A percentile compares a stretch with the other conserved stretches of the same genome.
Conservation (phyloP, 2,113 vertebrate genomes). For the Bombycilla garrulus region DNA sequence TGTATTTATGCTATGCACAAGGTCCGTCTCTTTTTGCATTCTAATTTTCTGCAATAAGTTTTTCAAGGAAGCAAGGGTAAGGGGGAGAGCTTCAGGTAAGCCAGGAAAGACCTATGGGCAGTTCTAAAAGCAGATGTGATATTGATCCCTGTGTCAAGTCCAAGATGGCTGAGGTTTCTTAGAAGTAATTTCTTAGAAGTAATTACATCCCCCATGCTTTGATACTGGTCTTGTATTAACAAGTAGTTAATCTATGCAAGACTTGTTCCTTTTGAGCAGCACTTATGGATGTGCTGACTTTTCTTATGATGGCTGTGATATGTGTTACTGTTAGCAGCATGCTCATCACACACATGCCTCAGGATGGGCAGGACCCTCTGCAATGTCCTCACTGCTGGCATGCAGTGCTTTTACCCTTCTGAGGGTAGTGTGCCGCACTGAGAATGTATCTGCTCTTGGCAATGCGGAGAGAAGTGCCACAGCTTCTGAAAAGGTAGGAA, state of each 20-base stretch:
- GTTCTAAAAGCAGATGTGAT: background rate
- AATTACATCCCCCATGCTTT: background rate
- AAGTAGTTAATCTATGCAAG: background rate
- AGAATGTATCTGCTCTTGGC: fast-evolving
- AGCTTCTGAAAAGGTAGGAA: background rate
- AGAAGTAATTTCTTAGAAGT: background rate
- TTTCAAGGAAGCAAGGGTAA: background rate
- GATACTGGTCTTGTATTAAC: background rate
- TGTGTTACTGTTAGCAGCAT: background rate
- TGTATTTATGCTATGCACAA: background rate
- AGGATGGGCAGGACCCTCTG: background rate
- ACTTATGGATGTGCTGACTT: background rate
- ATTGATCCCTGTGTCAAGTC: background rate
- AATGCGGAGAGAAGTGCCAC: background rate
- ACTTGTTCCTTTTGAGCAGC: background rate
- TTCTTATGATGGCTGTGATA: background rate
- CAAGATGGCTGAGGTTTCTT: background rate
- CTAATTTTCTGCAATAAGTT: background rate
- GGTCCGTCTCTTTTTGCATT: background rate
- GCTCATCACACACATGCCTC: background rate
- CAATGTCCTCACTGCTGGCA: too few species aligned
- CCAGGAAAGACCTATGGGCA: background rate
- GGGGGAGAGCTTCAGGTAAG: background rate
- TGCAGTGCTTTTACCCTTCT: background rate
- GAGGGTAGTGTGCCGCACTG: fast-evolving